Evolutionary conservation across 2,797 vertebrate species (phyloP).

Genomic region (Podarcis siculus): DNA sequence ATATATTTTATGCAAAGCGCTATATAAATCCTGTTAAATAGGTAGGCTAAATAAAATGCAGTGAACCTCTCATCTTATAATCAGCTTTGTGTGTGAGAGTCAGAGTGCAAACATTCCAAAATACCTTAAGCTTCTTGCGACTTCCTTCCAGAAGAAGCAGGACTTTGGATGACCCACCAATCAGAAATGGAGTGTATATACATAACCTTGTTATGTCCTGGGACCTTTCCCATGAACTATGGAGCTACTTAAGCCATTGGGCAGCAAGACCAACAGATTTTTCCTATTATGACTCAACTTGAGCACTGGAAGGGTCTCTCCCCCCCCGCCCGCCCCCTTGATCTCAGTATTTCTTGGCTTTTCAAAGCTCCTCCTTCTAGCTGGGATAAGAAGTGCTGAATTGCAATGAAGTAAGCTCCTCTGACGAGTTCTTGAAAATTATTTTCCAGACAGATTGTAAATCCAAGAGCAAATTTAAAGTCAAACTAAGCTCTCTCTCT

Average conservation of each 20-base stretch:
- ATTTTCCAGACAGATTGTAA: neutral
- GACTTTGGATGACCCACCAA: neutral
- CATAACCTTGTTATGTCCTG: neutral
- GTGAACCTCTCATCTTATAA: too few species aligned
- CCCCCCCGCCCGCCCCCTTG: fast-evolving
- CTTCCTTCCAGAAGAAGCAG: neutral
- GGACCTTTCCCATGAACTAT: neutral
- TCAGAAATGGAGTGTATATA: neutral
- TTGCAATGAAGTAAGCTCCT: neutral
- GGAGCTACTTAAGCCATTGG: neutral
- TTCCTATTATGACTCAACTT: neutral
- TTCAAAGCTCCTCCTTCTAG: neutral
- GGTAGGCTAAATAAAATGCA: too few species aligned
- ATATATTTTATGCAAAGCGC: too few species aligned
- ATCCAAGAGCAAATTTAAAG: neutral
- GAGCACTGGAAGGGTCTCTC: neutral
- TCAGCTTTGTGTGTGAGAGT: too few species aligned
- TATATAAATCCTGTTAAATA: too few species aligned
- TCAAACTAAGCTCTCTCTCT: neutral
- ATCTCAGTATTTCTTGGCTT: neutral
- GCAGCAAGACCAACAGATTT: neutral
- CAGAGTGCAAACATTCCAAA: too few species aligned
- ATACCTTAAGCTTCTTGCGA: neutral
- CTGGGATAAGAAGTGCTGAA: neutral
- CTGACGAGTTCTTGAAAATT: neutral